Evolutionary conservation across 2,888 invertebrate species (phyloP).

Genomic region (Actias luna): DNA sequence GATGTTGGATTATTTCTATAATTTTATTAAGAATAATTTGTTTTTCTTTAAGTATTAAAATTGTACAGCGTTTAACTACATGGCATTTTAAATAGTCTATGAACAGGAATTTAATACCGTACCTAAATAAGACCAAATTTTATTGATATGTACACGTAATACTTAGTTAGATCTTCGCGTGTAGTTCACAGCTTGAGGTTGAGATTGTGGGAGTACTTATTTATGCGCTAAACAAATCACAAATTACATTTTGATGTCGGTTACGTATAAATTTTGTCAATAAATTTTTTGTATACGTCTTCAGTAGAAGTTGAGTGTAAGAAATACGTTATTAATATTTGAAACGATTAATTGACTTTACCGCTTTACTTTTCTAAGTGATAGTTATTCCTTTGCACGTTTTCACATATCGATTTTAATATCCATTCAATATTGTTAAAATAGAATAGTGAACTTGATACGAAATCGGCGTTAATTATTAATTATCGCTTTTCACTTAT

Average conservation of each 20-base stretch:
- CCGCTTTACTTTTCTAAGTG: not conserved
- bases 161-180: not conserved
- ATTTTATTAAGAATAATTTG: not conserved
- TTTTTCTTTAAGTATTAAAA: not conserved
- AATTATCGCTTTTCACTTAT: not conserved
- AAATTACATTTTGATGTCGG: not conserved
- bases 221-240: not conserved
- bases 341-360: not conserved
- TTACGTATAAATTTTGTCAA: not conserved
- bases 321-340: not conserved
- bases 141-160: constrained; percentile 2
- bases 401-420: not conserved
- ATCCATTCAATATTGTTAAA: not conserved
- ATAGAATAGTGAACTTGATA: constrained; percentile 4
- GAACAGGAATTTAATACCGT: not conserved
- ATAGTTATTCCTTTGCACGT: not conserved
- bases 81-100: not conserved
- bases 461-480: not conserved
- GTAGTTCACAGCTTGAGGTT: not conserved
- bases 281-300: not conserved
- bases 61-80: not conserved
- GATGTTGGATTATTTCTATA: not conserved
- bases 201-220: not conserved
- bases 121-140: not conserved
- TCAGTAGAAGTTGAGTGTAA: not conserved